Percentiles rank a stretch among this genome's conserved stretches.
Conservation (phyloP, 2,888 invertebrate species). For the Drosophila tanythrix region DNA sequence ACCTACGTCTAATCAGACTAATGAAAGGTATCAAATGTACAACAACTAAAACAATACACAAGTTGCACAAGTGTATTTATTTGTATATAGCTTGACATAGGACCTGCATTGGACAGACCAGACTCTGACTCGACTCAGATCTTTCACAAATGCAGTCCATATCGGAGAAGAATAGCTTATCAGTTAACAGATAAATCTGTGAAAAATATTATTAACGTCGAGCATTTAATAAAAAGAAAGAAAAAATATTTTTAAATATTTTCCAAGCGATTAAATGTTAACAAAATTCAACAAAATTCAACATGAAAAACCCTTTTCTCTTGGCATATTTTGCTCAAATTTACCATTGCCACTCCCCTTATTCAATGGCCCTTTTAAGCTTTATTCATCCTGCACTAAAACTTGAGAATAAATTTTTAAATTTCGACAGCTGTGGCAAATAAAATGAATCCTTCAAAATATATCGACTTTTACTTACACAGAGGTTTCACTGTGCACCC, state of each 20-base stretch:
- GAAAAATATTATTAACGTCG: background rate
- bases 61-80: background rate
- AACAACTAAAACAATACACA: background rate
- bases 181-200: background rate
- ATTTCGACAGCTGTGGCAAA: background rate
- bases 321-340: background rate
- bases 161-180: background rate
- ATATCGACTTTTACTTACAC: conserved; percentile 27
- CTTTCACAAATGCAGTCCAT: conserved; percentile 4
- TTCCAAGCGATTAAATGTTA: background rate
- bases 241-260: background rate
- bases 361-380: background rate
- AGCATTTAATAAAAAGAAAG: background rate
- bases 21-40: conserved; percentile 47
- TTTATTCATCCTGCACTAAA: background rate
- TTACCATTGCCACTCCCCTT: background rate
- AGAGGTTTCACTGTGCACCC: conserved; percentile 29
- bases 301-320: rapidly evolving
- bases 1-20: conserved; percentile 61
- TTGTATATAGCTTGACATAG: background rate
- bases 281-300: background rate
- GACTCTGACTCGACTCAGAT: background rate
- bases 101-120: background rate
- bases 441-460: background rate
- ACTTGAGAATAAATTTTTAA: background rate